phyloP scores from a whole-genome alignment of 2,797 vertebrate species.

The Salarias fasciatus region DNA sequence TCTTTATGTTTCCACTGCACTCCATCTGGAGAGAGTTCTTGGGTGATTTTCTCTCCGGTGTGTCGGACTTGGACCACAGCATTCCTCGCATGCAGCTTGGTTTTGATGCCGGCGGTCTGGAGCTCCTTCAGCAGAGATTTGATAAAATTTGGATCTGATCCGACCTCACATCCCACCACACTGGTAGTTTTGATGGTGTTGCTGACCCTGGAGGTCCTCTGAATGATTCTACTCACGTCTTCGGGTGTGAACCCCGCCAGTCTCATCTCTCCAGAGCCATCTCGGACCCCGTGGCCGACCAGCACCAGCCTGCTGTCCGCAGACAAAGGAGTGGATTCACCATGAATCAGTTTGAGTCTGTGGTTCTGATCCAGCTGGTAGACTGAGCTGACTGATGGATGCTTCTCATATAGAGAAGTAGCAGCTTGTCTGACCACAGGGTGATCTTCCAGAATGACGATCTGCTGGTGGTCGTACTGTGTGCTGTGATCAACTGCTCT shows the following conservation, averaged over 20 bases:
- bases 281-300: constrained; percentile 44
- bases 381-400: constrained; percentile 45
- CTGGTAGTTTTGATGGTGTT: constrained; percentile 59
- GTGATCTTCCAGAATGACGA: constrained; percentile 57
- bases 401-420: constrained; percentile 42
- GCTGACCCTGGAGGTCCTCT: constrained; percentile 8
- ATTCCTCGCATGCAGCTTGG: constrained; percentile 52
- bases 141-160: constrained; percentile 38
- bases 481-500: constrained; percentile 40
- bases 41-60: constrained; percentile 46
- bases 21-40: constrained; percentile 28
- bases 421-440: constrained; percentile 34
- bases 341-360: constrained; percentile 35
- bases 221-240: constrained; percentile 35
- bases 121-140: constrained; percentile 42
- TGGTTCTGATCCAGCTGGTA: constrained; percentile 43
- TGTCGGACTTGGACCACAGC: constrained; percentile 37
- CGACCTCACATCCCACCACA: constrained; percentile 54
- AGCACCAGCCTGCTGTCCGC: constrained; percentile 60
- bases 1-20: constrained; percentile 37
- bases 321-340: constrained; percentile 33
- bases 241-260: constrained; percentile 18
- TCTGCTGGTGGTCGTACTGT: constrained; percentile 62
- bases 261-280: constrained; percentile 27
- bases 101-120: constrained; percentile 20